Evolutionary conservation across 2,113 vertebrate species (phyloP).

Genomic region (Nicator chloris): DNA sequence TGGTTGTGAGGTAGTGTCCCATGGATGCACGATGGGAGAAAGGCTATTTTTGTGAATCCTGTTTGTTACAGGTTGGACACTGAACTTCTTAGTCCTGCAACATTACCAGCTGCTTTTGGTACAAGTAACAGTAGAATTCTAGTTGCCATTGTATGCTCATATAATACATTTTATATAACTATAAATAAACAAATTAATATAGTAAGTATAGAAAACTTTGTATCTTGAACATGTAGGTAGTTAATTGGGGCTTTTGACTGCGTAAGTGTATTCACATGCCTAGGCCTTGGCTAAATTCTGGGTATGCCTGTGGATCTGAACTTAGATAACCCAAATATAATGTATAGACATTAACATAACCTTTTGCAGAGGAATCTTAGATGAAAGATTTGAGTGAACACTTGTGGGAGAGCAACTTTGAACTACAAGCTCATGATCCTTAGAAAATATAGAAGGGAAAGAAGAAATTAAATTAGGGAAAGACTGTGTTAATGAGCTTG

Average conservation of each 20-base stretch:
- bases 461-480: not conserved
- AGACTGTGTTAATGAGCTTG: not conserved
- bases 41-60: not conserved
- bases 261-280: not conserved
- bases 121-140: not conserved
- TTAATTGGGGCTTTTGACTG: not conserved
- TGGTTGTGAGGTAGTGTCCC: not conserved
- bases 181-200: not conserved
- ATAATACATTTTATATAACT: not conserved
- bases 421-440: not conserved
- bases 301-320: not conserved
- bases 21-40: not conserved
- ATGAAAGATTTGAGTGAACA: not conserved
- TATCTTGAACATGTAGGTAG: not conserved
- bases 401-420: not conserved
- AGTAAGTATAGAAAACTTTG: not conserved
- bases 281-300: not conserved
- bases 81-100: not conserved
- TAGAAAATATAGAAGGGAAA: not conserved
- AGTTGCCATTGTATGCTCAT: not conserved
- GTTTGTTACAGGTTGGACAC: not conserved
- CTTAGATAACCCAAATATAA: not conserved
- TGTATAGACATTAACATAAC: not conserved
- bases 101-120: not conserved
- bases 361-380: not conserved